Base-by-base conservation (phyloP, 2,888 invertebrate genomes). In the Melinaea marsaeus region DNA sequence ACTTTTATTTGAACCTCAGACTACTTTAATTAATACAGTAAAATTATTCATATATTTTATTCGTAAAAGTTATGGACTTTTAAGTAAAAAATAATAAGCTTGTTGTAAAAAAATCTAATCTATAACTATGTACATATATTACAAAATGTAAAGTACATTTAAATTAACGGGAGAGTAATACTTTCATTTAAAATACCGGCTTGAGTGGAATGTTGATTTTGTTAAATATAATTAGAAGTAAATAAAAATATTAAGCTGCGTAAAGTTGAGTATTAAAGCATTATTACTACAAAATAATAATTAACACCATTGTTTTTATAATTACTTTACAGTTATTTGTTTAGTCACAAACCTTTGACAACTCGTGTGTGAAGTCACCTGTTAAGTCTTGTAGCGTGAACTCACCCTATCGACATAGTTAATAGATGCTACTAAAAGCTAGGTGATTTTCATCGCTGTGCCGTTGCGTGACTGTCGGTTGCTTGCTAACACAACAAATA, bases 111-210 rank as follows among this genome's bases (percentile, higher is more conserved):
- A 83, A 83, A 80, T 75, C 79, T 85, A 85, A 66, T 71, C 79
- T 84, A 82, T 74, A 77, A 74, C 72, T 87, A 85, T 89, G 71
- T 89, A 90, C 86, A 86, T 88, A 88, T 88, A 76, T 81, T 86
- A 87, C 87, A 87, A 71, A 77, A 74, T 63, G 64, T 68, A 66
- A 63, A 71, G 69, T 72, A 67, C 56, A 45, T 35, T 34, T 51
- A 58, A 67, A 57, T 51, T 4, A 32, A 48, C 47, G 13, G 33
- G 34, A 42, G 32, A 22, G 46, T 58, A 51, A 51, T 51, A 51
- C 51, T 51, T 51, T 51, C 9, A 42, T 42, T 42, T 42, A 11
- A 32, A 51, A 51, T 51, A 51, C 51, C 51, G 32, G 51, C 32
- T 51, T 51, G 32, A 51, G 51, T 51, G 51, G 42, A 54, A 59